Evolutionary conservation across 2,888 invertebrate species (phyloP).

Genomic region (Leuctra nigra): DNA sequence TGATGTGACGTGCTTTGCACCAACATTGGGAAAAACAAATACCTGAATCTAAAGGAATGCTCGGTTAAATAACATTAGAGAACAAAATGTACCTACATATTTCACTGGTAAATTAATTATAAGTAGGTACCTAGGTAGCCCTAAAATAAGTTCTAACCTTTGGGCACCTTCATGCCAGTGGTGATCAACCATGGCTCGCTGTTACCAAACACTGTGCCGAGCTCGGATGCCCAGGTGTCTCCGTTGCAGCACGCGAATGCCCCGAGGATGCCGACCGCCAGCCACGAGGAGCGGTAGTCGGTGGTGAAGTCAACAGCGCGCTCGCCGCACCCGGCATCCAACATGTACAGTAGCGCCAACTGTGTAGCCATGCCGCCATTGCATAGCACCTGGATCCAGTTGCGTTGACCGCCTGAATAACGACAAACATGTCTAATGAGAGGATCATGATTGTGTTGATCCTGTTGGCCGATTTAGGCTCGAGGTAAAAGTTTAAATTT

Average conservation of each 20-base stretch:
- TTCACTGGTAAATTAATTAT: too few species aligned
- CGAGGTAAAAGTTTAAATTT: too few species aligned
- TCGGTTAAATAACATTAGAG: too few species aligned
- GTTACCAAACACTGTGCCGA: constrained; percentile 66
- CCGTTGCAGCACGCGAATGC: constrained; percentile 76
- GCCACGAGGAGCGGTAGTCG: constrained; percentile 73
- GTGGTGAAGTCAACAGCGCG: constrained; percentile 67
- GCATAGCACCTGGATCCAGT: constrained; percentile 85
- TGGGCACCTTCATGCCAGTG: constrained; percentile 64
- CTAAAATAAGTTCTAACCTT: constrained; percentile 42
- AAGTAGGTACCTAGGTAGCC: too few species aligned
- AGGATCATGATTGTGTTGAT: too few species aligned
- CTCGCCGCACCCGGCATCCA: constrained; percentile 75
- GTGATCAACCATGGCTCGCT: constrained; percentile 70
- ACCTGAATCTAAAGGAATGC: too few species aligned
- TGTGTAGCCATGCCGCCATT: constrained; percentile 84
- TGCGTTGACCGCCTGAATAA: constrained; percentile 70
- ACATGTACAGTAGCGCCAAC: constrained; percentile 65
- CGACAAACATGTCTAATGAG: not conserved
- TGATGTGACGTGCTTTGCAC: too few species aligned
- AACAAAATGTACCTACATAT: too few species aligned
- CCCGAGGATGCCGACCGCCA: constrained; percentile 73
- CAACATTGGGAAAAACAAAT: too few species aligned
- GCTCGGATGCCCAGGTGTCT: constrained; percentile 87
- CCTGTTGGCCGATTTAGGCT: too few species aligned